Base-by-base conservation (phyloP, 2,888 invertebrate genomes). In the Drosophila nr. fundita region DNA sequence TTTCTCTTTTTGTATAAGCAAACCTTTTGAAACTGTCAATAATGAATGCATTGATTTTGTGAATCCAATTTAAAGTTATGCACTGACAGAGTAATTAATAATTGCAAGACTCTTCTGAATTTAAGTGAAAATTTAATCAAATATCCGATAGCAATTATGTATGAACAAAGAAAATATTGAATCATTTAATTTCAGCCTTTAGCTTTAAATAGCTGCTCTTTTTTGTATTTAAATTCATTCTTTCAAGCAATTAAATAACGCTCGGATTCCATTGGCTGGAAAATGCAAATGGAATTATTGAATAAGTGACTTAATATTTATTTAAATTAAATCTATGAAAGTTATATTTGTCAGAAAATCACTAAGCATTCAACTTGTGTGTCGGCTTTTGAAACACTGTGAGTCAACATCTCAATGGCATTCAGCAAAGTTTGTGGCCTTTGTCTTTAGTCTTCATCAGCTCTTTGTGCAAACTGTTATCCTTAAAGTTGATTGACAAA, bases 401-500 rank as follows among this genome's bases (percentile, higher is more conserved):
- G 65, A 63, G 36, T 40, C 38, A 11, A 63, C 40, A 63, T 34
- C 38, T 52, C 48, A 58, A 58, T 61, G 76, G 52, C 40, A 76
- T 72, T 58, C 53, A 27, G 60, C 8, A 55, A 34, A 40, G 62
- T 57, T 58, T 59, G 63, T 58, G 36, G 57, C 24, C 53, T 64
- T 75, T 74, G 57, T 55, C 54, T 67, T 69, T 38, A 69, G 78
- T 21, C 45, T 34, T 42, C 45, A 42, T 34, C 38, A 68, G 66
- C 36, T 49, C 54, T 58, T 61, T 70, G 69, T 79, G 69, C 57
- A 76, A 73, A 73, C 81, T 81, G 87, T 81, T 83, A 82, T 82
- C 82, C 78, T 66, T 74, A 68, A 62, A 66, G 73, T 80, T 83
- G 85, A 85, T 88, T 86, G 85, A 88, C 88, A 88, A 86, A 84